A percentile compares a stretch with the other conserved stretches of the same genome.
Conservation (phyloP, 2,113 vertebrate species). For the Istiophorus platypterus region DNA sequence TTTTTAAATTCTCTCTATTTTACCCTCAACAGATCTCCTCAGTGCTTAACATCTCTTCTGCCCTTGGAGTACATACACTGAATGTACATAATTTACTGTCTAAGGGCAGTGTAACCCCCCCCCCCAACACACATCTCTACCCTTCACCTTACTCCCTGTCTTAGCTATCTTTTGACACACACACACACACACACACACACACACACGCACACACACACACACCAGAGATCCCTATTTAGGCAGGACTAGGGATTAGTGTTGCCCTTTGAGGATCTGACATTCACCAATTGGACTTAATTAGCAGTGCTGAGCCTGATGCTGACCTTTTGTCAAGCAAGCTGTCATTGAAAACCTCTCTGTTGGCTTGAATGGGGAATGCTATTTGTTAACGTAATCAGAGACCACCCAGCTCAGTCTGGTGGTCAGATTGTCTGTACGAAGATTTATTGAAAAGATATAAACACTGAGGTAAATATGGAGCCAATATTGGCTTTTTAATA, state of each 20-base stretch:
- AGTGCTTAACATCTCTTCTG: background rate
- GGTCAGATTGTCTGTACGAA: constrained; percentile 25
- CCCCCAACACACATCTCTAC: constrained; percentile 10
- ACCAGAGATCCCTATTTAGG: constrained; percentile 60
- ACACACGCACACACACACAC: constrained; percentile 34
- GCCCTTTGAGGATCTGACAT: constrained; percentile 89
- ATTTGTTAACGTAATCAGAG: constrained; percentile 85
- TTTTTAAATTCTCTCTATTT: too few species aligned
- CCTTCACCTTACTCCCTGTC: constrained; percentile 1
- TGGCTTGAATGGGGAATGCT: constrained; percentile 83
- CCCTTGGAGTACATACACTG: background rate
- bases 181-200: constrained; percentile 16
- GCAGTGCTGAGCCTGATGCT: constrained; percentile 81
- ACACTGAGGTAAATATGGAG: background rate
- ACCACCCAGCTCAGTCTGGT: constrained; percentile 22
- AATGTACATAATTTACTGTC: constrained; percentile 7
- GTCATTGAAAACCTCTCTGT: constrained; percentile 86
- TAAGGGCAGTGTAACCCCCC: background rate
- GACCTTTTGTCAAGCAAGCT: constrained; percentile 86
- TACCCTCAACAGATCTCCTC: too few species aligned
- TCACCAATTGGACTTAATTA: constrained; percentile 89
- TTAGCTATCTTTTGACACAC: background rate
- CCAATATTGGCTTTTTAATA: background rate
- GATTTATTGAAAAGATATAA: constrained; percentile 36
- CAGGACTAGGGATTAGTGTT: constrained; percentile 81